Evolutionary conservation across 92 coral and sea anemone species (phyloP).

Genomic region (Palythoa grandis): DNA sequence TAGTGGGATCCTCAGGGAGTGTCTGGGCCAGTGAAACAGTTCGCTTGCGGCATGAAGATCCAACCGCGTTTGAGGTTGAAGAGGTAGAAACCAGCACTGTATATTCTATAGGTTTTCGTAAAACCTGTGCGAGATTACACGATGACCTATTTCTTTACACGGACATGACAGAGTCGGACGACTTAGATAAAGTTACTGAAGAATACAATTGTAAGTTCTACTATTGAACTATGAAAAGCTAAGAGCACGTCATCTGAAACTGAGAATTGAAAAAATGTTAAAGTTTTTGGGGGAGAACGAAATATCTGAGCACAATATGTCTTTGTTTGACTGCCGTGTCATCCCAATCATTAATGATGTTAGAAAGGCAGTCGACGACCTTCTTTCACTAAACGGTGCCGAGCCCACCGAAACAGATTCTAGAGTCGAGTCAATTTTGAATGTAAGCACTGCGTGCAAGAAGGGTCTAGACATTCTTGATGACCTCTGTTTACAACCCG

Average conservation of each 20-base stretch:
- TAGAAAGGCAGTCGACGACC: no score
- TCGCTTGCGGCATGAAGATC: slow-evolving; percentile 46
- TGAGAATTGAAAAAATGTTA: slow-evolving; percentile 33
- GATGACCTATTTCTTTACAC: slow-evolving; percentile 37
- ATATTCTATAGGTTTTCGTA: slow-evolving; percentile 39
- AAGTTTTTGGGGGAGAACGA: slow-evolving; percentile 41
- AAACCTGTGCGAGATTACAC: slow-evolving; percentile 35
- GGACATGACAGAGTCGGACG: slow-evolving; percentile 47
- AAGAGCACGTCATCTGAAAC: slow-evolving; percentile 44
- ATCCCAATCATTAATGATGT: no score
- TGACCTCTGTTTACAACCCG: no score
- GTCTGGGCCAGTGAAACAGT: slow-evolving; percentile 40
- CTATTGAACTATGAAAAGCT: no score
- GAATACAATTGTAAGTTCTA: background rate
- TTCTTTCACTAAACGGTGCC: no score
- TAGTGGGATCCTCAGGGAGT: slow-evolving; percentile 23
- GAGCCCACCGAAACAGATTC: no score
- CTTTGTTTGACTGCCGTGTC: no score
- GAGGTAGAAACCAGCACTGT: background rate
- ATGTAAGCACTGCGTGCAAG: no score
- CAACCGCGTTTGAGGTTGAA: slow-evolving; percentile 33
- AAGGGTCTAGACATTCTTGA: no score
- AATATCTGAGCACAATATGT: no score
- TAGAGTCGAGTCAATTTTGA: no score
- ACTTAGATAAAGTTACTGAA: slow-evolving; percentile 22